A percentile compares a stretch with the other conserved stretches of the same genome.
phyloP scores from a whole-genome alignment of 2,888 invertebrate genomes.

The Phaonia tiefii region DNA sequence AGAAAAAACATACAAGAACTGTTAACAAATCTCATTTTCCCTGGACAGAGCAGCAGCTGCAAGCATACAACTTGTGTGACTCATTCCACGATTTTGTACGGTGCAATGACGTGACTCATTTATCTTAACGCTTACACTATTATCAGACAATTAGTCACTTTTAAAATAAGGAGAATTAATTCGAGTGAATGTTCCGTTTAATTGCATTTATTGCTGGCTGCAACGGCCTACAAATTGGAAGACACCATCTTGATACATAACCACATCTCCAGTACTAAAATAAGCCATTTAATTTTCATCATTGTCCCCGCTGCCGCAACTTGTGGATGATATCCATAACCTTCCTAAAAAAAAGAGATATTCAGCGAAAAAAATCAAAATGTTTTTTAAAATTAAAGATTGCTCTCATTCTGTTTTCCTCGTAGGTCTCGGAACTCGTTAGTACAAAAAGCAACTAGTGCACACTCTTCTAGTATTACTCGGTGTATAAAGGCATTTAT shows the following conservation, averaged over 20 bases:
- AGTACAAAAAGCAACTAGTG: too few relatives aligned
- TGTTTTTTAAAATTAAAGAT: too few relatives aligned
- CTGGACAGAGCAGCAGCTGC: slow-evolving; percentile 9
- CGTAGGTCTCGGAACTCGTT: too few relatives aligned
- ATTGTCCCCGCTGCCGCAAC: slow-evolving; percentile 93
- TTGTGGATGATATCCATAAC: slow-evolving; percentile 80
- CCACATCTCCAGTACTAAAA: slow-evolving; percentile 91
- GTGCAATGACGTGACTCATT: slow-evolving; percentile 49
- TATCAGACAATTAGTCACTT: slow-evolving; percentile 53
- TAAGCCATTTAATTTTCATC: slow-evolving; percentile 81
- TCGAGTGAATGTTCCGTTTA: too few relatives aligned
- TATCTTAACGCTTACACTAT: slow-evolving; percentile 6
- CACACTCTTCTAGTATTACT: too few relatives aligned
- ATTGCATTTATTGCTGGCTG: slow-evolving; percentile 7
- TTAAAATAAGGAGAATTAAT: slow-evolving; percentile 27
- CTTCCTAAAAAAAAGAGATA: too few relatives aligned
- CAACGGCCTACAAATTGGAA: slow-evolving; percentile 90
- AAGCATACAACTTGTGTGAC: slow-evolving; percentile 31
- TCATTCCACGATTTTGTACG: background rate
- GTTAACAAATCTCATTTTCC: slow-evolving; percentile 20
- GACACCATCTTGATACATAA: slow-evolving; percentile 83
- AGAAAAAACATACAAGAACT: slow-evolving; percentile 26
- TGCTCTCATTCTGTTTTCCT: too few relatives aligned
- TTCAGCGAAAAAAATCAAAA: too few relatives aligned
- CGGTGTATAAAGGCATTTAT: too few relatives aligned